Percentiles rank a stretch among this genome's conserved stretches.
Conservation (phyloP, 2,797 vertebrate genomes). For the Helicolenus hilgendorfi region DNA sequence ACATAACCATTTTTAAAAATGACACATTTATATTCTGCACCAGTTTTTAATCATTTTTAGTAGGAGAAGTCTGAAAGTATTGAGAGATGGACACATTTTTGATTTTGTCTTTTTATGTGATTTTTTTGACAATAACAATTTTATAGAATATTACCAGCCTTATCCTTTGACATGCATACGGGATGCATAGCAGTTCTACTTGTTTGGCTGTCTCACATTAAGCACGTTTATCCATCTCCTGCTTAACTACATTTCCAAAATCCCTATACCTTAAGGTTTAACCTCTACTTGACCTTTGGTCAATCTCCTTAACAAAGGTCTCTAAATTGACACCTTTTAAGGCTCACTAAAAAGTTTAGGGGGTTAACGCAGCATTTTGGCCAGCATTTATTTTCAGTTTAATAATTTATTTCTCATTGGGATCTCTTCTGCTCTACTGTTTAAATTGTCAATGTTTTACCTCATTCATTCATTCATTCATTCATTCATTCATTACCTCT, state of each 20-base stretch:
- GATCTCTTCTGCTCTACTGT: not conserved
- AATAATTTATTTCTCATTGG: not conserved
- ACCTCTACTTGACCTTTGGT: constrained; percentile 52
- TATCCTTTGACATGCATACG: not conserved
- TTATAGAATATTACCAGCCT: not conserved
- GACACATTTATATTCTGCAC: not conserved
- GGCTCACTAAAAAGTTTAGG: not conserved
- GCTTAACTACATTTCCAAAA: constrained; percentile 51
- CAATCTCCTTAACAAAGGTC: constrained; percentile 56
- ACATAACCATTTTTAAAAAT: not conserved
- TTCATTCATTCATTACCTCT: not conserved
- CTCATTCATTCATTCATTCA: too few species aligned
- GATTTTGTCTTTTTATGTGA: not conserved
- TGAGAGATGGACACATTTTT: not conserved
- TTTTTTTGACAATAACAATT: not conserved
- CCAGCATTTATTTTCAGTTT: not conserved
- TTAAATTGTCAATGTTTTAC: not conserved
- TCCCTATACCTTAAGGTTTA: constrained; percentile 44
- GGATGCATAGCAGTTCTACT: not conserved
- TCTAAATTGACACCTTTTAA: constrained; percentile 9
- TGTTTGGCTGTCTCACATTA: not conserved
- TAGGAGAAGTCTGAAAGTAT: not conserved
- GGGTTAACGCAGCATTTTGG: not conserved
- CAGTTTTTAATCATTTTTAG: not conserved
- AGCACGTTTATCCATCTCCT: not conserved